phyloP scores from a whole-genome alignment of 1,140 invertebrate genomes.

The Drosophila athabasca region DNA sequence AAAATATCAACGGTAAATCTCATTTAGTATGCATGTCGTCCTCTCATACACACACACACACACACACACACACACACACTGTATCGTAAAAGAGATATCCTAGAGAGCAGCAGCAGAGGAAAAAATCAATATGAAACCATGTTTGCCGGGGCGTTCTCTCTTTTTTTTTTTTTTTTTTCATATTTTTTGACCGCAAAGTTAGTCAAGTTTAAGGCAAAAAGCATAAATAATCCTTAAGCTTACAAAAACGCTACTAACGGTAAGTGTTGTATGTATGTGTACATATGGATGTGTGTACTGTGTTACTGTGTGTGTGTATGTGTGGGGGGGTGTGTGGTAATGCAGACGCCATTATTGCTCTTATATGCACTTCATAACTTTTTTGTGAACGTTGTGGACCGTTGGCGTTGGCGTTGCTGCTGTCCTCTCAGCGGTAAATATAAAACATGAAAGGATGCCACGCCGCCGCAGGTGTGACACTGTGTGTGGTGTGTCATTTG shows the following conservation, averaged over 20 bases:
- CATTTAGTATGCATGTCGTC: conserved; percentile 44
- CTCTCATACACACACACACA: conserved; percentile 7
- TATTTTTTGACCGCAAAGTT: conserved; percentile 31
- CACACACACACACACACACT: conserved; percentile 5
- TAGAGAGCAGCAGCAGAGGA: not conserved
- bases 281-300: not conserved
- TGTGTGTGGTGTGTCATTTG: not conserved
- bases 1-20: conserved; percentile 35
- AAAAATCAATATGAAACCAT: conserved; percentile 49
- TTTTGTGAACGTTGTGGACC: not conserved
- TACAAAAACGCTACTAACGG: not conserved
- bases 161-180: not conserved
- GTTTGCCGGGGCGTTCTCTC: not conserved
- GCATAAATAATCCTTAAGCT: conserved; percentile 55
- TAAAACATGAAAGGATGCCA: conserved; percentile 54
- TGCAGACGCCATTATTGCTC: conserved; percentile 4
- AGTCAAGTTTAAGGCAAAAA: conserved; percentile 60
- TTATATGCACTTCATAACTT: not conserved
- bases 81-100: not conserved
- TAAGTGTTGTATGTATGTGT: not conserved
- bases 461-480: conserved; percentile 2
- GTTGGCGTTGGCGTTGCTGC: conserved; percentile 7
- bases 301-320: not conserved
- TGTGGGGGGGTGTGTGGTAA: not conserved
- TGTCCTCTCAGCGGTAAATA: conserved; percentile 28